Evolutionary conservation across 2,113 vertebrate genomes (phyloP).

Genomic region (Falco punctatus): DNA sequence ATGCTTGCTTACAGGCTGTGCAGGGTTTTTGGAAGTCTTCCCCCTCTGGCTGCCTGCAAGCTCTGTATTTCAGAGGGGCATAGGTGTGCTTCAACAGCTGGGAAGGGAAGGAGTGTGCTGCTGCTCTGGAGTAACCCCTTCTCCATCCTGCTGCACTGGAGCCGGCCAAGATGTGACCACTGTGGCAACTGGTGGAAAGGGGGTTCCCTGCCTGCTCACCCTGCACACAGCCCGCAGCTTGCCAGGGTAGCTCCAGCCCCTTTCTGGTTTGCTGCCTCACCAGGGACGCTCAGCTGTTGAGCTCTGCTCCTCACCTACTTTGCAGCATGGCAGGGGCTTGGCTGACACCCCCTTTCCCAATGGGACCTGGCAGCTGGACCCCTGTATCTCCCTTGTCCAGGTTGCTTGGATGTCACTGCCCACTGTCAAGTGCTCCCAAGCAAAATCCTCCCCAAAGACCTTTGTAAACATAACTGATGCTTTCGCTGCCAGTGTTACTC

Average conservation of each 20-base stretch:
- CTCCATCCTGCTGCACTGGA: background rate
- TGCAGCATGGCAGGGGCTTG: background rate
- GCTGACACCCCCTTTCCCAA: background rate
- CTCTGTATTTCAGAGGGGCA: background rate
- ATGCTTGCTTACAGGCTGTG: background rate
- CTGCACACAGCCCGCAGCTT: background rate
- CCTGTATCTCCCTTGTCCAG: background rate
- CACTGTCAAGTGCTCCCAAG: background rate
- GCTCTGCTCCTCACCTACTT: background rate
- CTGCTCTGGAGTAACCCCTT: background rate
- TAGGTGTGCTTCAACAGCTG: background rate
- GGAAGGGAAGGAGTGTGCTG: background rate
- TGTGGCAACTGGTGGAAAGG: fast-evolving
- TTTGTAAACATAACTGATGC: background rate
- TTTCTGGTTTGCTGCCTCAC: background rate
- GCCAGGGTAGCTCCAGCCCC: background rate
- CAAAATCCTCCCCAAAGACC: background rate
- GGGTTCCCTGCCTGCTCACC: background rate
- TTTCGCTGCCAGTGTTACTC: background rate
- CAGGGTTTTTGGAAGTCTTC: background rate
- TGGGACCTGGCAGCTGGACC: background rate
- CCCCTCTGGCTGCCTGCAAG: background rate
- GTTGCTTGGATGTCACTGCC: background rate
- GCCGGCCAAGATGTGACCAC: background rate
- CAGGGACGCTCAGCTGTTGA: background rate